These are phyloP conservation scores for Craniophora ligustri DNA, from an alignment of 2,888 invertebrate genomes.

Conservation along the genomic window DNA sequence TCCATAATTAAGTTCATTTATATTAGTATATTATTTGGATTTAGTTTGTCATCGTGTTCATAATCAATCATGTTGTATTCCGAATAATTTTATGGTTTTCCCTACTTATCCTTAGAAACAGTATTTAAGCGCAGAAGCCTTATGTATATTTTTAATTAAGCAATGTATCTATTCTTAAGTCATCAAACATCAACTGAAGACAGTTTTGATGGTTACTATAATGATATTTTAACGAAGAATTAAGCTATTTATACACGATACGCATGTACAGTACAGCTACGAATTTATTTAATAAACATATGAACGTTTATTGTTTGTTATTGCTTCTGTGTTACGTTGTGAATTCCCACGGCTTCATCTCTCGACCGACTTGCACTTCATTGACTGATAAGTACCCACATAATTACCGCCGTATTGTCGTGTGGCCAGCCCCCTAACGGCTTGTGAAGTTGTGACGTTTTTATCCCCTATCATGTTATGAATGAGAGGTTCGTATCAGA, in stretches of 20 bases:
- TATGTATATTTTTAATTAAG: too few relatives aligned
- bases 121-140: too few relatives aligned
- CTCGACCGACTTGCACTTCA: conserved; percentile 52
- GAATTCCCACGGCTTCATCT: conserved; percentile 65
- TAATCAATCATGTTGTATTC: conserved; percentile 4
- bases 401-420: conserved; percentile 68
- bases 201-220: conserved; percentile 21
- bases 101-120: background rate
- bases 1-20: background rate
- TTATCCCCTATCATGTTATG: conserved; percentile 82
- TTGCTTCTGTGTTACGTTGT: conserved; percentile 40
- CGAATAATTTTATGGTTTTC: background rate
- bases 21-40: conserved; percentile 10
- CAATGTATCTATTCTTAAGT: background rate
- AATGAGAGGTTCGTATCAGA: conserved; percentile 73
- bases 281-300: conserved; percentile 60
- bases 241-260: conserved; percentile 38
- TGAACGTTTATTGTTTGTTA: conserved; percentile 54
- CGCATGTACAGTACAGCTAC: conserved; percentile 39
- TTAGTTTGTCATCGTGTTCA: conserved; percentile 13
- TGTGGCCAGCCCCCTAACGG: conserved; percentile 65
- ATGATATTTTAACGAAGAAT: conserved; percentile 31
- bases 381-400: conserved; percentile 63
- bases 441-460: conserved; percentile 65
- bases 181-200: conserved; percentile 14